Base-by-base conservation (phyloP, 1,140 invertebrate genomes). In the Schlechtendalia chinensis region DNA sequence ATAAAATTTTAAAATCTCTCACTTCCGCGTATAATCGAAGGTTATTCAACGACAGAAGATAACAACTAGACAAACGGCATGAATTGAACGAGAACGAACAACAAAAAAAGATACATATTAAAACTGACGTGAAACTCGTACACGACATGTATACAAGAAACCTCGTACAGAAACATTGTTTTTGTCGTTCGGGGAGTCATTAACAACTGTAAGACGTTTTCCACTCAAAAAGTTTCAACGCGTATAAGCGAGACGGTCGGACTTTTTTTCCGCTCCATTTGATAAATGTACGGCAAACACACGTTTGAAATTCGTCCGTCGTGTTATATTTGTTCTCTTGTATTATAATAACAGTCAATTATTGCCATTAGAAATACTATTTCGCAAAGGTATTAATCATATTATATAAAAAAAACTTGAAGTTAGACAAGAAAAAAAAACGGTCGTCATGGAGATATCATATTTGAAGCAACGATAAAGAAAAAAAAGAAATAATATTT, bases 171-270 rank as follows among this genome's bases (percentile, higher is more conserved):
- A 47, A 69, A 47, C 67, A 50, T 69, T 50, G 45, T 69, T 69
- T 69, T 32, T 17, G 6, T n/a, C 17, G 67, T 65, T 16, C 61
- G 24, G 32, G 56, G 61, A 39, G 67, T 69, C 67, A 69, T 69
- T 69, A 69, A 69, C 67, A 69, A 69, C 45, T 69, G 22, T 69
- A 69, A 69, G 45, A 24, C 39, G 45, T 69, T 69, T 67, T 69
- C 16, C 67, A 69, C 67, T 50, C 22, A 50, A 69, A 69, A 69
- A 69, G 45, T 69, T 69, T 69, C 22, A 24, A 69, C 67, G 24
- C 22, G 1, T 16, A 27, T 24, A 50, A 12, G 16, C 8, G 39
- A 24, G 5, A 12, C 39, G 14, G 24, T 47, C 22, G 14, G 0
- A 8, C 16, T 16, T 63, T 69, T 27, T 50, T 69, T 50, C 14